A percentile compares a stretch with the other conserved stretches of the same genome.
Evolutionary conservation across 1,140 invertebrate genomes (phyloP).

Genomic region (Scaptomyza hsui): DNA sequence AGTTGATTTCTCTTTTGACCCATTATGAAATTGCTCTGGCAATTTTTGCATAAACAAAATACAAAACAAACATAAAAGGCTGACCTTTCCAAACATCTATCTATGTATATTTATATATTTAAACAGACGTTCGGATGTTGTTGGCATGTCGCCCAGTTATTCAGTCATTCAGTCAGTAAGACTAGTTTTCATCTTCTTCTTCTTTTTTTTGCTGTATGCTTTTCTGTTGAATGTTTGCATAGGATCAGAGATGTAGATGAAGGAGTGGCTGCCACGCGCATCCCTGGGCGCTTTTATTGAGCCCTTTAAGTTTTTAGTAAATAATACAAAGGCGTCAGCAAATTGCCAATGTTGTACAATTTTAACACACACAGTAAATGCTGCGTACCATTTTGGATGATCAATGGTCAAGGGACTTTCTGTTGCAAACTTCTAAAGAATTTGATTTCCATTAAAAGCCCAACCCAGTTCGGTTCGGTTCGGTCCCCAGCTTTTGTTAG

Average conservation of each 20-base stretch:
- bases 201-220: neutral
- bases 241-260: too few relatives aligned
- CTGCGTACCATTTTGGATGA: conserved; percentile 57
- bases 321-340: conserved; percentile 71
- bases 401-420: conserved; percentile 51
- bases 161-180: conserved; percentile 22
- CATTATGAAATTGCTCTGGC: conserved; percentile 82
- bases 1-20: conserved; percentile 82
- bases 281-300: conserved; percentile 77
- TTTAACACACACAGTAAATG: conserved; percentile 50
- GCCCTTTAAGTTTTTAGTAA: conserved; percentile 82
- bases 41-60: conserved; percentile 82
- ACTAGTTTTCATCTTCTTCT: conserved; percentile 28
- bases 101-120: conserved; percentile 8
- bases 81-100: conserved; percentile 59
- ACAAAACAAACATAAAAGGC: conserved; percentile 76
- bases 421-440: conserved; percentile 45
- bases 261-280: conserved; percentile 53
- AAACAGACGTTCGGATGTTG: conserved; percentile 14
- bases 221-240: conserved; percentile 60
- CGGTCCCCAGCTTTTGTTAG: conserved; percentile 3
- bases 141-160: conserved; percentile 33
- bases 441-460: conserved; percentile 71
- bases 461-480: neutral
- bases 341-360: conserved; percentile 65